These are phyloP conservation scores for Bursaphelenchus mucronatus DNA, from an alignment of 1,140 invertebrate genomes.

Conservation along the genomic window DNA sequence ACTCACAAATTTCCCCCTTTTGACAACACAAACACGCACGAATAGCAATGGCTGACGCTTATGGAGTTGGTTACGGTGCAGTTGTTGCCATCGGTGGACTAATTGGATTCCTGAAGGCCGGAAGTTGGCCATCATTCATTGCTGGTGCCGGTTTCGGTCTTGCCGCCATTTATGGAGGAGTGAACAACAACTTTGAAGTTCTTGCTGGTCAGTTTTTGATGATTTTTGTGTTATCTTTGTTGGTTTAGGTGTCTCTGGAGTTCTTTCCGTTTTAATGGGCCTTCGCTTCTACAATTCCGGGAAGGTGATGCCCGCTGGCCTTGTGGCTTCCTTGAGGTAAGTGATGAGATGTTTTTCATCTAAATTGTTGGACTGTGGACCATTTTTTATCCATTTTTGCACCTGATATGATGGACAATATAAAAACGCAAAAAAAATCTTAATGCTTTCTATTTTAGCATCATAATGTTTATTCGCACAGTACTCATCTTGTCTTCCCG, in stretches of 20 bases:
- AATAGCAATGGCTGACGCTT: slow-evolving; percentile 22
- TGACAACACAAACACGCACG: neutral
- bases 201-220: slow-evolving; percentile 27
- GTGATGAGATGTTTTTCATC: slow-evolving; percentile 15
- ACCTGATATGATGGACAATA: too few relatives aligned
- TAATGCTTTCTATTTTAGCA: too few relatives aligned
- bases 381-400: too few relatives aligned
- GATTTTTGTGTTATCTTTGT: slow-evolving; percentile 15
- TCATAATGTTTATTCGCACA: too few relatives aligned
- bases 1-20: neutral
- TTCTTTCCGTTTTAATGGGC: slow-evolving; percentile 81
- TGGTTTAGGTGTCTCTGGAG: slow-evolving; percentile 66
- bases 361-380: too few relatives aligned
- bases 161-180: slow-evolving; percentile 31
- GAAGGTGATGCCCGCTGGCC: slow-evolving; percentile 91
- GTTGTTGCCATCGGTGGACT: slow-evolving; percentile 35
- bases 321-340: slow-evolving; percentile 68
- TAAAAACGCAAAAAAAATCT: too few relatives aligned
- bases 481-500: too few relatives aligned
- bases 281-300: slow-evolving; percentile 76
- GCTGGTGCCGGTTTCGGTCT: slow-evolving; percentile 24
- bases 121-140: slow-evolving; percentile 30
- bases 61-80: slow-evolving; percentile 36
- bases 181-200: slow-evolving; percentile 25
- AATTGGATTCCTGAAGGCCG: slow-evolving; percentile 38